Conservation (phyloP, 1,140 invertebrate genomes). For the Pseudachorutes palmiensis region DNA sequence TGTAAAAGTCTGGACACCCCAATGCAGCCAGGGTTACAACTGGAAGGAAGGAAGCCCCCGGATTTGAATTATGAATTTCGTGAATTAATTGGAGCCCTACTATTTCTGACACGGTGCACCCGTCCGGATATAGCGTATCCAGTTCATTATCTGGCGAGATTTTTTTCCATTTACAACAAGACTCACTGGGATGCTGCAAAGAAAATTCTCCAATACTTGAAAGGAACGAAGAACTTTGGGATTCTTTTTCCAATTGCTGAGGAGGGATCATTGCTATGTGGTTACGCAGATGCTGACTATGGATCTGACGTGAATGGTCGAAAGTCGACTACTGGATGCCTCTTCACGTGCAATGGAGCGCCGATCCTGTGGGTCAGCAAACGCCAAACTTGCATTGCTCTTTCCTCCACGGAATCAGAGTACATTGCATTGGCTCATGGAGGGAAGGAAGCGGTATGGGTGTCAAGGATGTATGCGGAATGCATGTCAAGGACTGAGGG, state of each 20-base stretch:
- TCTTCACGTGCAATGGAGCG: constrained; percentile 28
- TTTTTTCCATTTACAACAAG: constrained; percentile 30
- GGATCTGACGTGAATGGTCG: constrained; percentile 25
- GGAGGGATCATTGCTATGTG: neutral
- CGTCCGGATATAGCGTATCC: constrained; percentile 43
- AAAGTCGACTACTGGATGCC: constrained; percentile 29
- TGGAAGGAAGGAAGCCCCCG: neutral
- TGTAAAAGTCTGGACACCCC: constrained; percentile 20
- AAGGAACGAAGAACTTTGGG: neutral
- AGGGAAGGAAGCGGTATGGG: constrained; percentile 20
- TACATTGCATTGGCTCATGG: constrained; percentile 12
- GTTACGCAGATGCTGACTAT: constrained; percentile 23
- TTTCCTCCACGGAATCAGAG: constrained; percentile 9
- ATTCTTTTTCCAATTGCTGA: neutral
- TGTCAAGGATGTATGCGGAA: constrained; percentile 3
- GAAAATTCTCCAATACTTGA: constrained; percentile 19
- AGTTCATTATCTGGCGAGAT: constrained; percentile 40
- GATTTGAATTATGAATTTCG: constrained; percentile 13
- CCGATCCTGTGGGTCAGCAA: constrained; percentile 34
- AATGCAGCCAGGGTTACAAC: constrained; percentile 9
- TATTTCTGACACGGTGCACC: constrained; percentile 39
- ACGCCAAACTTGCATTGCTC: constrained; percentile 31
- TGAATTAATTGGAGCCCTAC: constrained; percentile 10
- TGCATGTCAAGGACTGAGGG: neutral
- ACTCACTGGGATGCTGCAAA: constrained; percentile 36